These are phyloP conservation scores for Tympanoctomys barrerae DNA, from an alignment of 2,797 vertebrate species.

Conservation along the genomic window DNA sequence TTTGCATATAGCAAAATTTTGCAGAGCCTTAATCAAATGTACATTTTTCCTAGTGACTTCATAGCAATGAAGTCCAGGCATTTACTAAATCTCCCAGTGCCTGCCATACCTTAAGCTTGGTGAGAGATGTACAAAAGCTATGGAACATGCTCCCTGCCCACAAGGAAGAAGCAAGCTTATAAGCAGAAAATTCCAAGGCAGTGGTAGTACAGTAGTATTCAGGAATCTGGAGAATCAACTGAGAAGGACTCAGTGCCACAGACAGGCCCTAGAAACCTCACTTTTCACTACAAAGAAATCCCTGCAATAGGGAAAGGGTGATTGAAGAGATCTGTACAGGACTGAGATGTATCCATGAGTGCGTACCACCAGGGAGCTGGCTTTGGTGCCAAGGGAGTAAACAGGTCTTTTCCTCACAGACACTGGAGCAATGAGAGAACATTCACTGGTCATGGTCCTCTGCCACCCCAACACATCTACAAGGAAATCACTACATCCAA, in stretches of 20 bases:
- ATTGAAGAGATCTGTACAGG: background rate
- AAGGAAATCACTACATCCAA: background rate
- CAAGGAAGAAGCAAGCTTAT: background rate
- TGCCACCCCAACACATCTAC: background rate
- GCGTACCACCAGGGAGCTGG: background rate
- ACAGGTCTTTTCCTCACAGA: background rate
- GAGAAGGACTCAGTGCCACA: background rate
- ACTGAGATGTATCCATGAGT: background rate
- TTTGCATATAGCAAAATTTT: background rate
- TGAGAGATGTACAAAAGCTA: background rate
- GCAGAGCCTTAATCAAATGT: background rate
- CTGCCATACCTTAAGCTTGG: background rate
- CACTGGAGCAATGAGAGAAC: background rate
- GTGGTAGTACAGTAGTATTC: accelerated
- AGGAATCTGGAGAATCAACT: background rate
- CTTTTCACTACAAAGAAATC: background rate
- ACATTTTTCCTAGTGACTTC: background rate
- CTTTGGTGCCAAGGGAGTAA: background rate
- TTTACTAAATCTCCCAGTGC: background rate
- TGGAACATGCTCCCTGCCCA: background rate
- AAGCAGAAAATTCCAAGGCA: background rate
- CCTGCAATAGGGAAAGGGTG: background rate
- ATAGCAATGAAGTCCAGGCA: conserved; percentile 10
- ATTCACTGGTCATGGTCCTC: background rate
- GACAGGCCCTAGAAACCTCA: background rate